Evolutionary conservation across 2,113 vertebrate genomes (phyloP).

Genomic region (Dissostichus mawsoni): DNA sequence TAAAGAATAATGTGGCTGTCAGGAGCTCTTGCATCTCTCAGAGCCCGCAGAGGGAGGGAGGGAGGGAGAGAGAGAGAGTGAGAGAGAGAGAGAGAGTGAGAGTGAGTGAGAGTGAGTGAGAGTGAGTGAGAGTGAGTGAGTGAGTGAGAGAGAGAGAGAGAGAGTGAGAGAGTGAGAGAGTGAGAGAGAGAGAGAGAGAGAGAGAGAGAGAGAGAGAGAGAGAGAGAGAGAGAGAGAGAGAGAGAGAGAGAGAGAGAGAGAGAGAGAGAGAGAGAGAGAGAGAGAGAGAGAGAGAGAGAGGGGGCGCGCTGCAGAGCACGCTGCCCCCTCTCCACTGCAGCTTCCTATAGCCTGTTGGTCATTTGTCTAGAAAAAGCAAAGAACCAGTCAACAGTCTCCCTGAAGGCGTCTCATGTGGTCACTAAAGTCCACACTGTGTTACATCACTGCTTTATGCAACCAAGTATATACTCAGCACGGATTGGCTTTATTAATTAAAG

Average conservation of each 20-base stretch:
- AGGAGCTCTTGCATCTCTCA: constrained; percentile 71
- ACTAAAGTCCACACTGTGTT: constrained; percentile 32
- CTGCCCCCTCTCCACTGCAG: constrained; percentile 39
- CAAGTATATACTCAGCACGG: not conserved
- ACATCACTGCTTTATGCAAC: constrained; percentile 63
- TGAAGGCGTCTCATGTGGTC: constrained; percentile 5
- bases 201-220: constrained; percentile 34
- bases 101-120: constrained; percentile 40
- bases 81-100: not conserved
- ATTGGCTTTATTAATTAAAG: constrained; percentile 48
- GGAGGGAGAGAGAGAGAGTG: constrained; percentile 55
- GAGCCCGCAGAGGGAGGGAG: constrained; percentile 49
- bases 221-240: constrained; percentile 42
- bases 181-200: constrained; percentile 32
- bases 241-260: constrained; percentile 43
- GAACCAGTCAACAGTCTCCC: constrained; percentile 29
- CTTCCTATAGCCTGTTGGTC: constrained; percentile 31
- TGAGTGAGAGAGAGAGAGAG: too few species aligned
- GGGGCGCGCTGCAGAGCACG: constrained; percentile 49
- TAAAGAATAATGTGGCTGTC: constrained; percentile 84
- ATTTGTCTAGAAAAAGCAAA: constrained; percentile 36
- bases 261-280: constrained; percentile 58
- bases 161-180: too few species aligned
- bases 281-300: too few species aligned
- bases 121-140: too few species aligned